Base-by-base conservation (phyloP, 2,113 vertebrate species). In the Fregata magnificens region DNA sequence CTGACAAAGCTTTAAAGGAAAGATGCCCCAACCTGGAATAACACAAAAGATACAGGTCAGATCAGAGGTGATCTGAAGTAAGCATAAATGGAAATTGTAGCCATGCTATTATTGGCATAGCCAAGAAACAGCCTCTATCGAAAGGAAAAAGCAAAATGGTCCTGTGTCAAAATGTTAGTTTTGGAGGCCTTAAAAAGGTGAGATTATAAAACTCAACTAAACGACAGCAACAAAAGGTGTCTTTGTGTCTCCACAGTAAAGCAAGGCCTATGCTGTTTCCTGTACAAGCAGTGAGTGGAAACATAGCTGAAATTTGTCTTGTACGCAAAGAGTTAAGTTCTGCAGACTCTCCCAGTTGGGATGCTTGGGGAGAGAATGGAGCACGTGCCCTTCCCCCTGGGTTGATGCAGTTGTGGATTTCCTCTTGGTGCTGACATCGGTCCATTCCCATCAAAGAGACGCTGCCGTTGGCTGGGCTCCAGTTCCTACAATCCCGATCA, bases 371-470 rank as follows among this genome's bases (percentile, higher is more conserved):
- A 70, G 78, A 38, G 87, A 74, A 32, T 2, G 38, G 29, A 96
- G 91, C 96, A 96, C 78, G 58, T 97, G 96, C 90, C 78, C 90
- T 94, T 94, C 74, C 85, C 94, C 74, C 85, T 77, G 91, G 82
- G 65, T 6, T 90, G 87, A 55, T 96, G 83, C 93, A 92, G 86
- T 95, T 97, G 92, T 97, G 95, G 96, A 86, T 95, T 97, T 97
- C 96, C 94, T 96, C 80, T 81, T 40, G 91, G 66, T 93, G 84
- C 96, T 95, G 88, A 93, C 94, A 94, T 59, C 6, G 92, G 74
- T 82, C 92, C 82, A 58, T 95, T 96, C 94, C 88, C 93, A 94
- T 97, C 94, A 82, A 81, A 94, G 94, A 79, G 62, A 50, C 1
- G 1, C 80, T 87, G 94, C 90, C 4, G 6, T 55, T 97, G 97